Conservation (phyloP, 2,888 invertebrate genomes). For the Oscheius sp. region DNA sequence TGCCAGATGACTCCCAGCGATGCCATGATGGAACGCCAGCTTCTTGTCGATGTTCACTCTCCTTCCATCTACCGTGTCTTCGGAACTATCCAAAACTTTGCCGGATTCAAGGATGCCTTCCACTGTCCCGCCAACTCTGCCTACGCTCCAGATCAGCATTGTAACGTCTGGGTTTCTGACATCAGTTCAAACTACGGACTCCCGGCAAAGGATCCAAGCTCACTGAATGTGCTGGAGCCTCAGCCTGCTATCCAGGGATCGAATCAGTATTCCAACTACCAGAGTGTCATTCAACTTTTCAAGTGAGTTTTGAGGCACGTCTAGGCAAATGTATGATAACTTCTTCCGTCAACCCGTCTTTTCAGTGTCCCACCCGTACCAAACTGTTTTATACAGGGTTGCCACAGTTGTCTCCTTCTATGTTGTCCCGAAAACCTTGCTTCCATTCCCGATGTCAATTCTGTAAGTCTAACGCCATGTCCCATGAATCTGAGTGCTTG, state of each 20-base stretch:
- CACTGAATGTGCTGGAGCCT: constrained; percentile 20
- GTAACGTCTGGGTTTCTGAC: constrained; percentile 65
- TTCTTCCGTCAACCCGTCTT: too few relatives aligned
- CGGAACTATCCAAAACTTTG: constrained; percentile 67
- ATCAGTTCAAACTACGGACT: constrained; percentile 32
- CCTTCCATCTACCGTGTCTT: constrained; percentile 61
- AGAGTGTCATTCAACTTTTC: constrained; percentile 38
- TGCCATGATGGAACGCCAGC: constrained; percentile 42
- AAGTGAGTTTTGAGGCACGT: constrained; percentile 26
- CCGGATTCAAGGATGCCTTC: constrained; percentile 70
- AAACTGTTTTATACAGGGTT: too few relatives aligned
- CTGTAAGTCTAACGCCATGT: too few relatives aligned
- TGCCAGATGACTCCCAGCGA: constrained; percentile 48
- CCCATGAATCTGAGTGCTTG: too few relatives aligned
- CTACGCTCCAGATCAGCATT: constrained; percentile 63
- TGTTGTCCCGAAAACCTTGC: too few relatives aligned
- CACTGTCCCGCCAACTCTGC: constrained; percentile 60
- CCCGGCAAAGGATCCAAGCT: not conserved
- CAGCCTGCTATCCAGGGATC: constrained; percentile 3
- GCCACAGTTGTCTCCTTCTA: too few relatives aligned
- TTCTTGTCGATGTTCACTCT: constrained; percentile 59
- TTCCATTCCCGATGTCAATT: too few relatives aligned
- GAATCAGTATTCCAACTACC: constrained; percentile 33
- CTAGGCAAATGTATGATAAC: not conserved
- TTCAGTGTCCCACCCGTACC: too few relatives aligned